Base-by-base conservation (phyloP, 2,113 vertebrate species). In the Pachypanchax playfairii region DNA sequence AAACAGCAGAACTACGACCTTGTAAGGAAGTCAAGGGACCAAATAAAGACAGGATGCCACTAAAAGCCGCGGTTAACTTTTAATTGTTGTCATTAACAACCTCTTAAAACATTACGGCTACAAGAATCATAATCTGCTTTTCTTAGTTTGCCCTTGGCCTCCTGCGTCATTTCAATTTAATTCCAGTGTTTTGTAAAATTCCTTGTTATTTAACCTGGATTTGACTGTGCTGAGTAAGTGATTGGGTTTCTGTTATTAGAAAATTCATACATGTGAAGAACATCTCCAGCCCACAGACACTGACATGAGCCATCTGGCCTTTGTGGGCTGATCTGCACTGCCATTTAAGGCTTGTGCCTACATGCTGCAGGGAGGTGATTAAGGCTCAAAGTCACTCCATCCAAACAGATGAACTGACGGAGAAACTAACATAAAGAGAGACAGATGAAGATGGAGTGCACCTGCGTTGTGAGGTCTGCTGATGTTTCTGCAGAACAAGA, bases 241-340 rank as follows among this genome's bases (percentile, higher is more conserved):
- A 28, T 14, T 15, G 6, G 26, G 17, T 49, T 49, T 53, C 33
- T 61, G 50, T 41, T 18, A 39, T 41, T 46, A 64, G 36, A 28
- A 55, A 28, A 60, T 69, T 55, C n/a, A 33, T 50, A 72, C 46
- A 65, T 51, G 36, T 39, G 13, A 78, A 65, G 41, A 70, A 33
- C 38, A 48, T 68, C 52, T 66, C 35, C 58, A 46, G 43, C 66
- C 54, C 57, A 60, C 68, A 58, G 57, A 82, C 59, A 54, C 33
- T 26, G 31, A 48, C 21, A 43, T 41, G 20, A 77, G 52, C 70
- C 66, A 77, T 61, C 56, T 78, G 61, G 47, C 21, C 63, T 68
- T n/a, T 39, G 51, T 47, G 46, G 15, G 25, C 46, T 44, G 13
- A 17, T 42, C 28, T 51, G 22, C 11, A 6, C 46, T 31, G 28